Percentiles rank a stretch among this genome's conserved stretches.
These are phyloP conservation scores for Pachycephus smyrnensis DNA, from an alignment of 2,888 invertebrate genomes.

Conservation along the genomic window DNA sequence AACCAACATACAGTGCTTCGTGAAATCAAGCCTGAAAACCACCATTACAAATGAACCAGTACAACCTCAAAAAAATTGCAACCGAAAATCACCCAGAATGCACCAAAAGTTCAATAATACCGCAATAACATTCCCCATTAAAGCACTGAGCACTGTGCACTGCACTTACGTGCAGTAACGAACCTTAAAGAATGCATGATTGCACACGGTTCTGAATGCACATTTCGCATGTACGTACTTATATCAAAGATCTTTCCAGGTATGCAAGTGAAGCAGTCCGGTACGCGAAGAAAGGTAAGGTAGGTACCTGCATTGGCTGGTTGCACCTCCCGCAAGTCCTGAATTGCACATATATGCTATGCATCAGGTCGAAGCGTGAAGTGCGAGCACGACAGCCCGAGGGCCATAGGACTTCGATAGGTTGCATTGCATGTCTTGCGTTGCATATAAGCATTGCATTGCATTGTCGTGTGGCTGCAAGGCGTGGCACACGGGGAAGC, in stretches of 20 bases:
- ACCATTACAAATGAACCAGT: background rate
- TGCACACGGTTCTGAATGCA: background rate
- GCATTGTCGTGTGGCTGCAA: slow-evolving; percentile 43
- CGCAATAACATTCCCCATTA: background rate
- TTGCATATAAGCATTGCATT: slow-evolving; percentile 39
- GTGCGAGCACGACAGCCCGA: background rate
- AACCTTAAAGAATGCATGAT: background rate
- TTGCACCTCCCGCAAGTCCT: background rate
- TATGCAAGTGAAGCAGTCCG: background rate
- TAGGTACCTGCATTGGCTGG: background rate
- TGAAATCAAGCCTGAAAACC: background rate
- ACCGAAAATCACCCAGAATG: background rate
- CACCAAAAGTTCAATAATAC: background rate
- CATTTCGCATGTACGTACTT: background rate
- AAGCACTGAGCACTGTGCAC: background rate
- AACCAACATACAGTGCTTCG: background rate
- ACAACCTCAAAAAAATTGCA: background rate
- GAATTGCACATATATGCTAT: background rate
- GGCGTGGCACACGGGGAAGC: slow-evolving; percentile 51
- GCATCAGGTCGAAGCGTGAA: slow-evolving; percentile 1
- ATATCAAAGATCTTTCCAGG: background rate
- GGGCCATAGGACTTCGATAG: slow-evolving; percentile 18
- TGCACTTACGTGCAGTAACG: background rate
- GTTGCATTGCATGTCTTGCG: slow-evolving; percentile 36
- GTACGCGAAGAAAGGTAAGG: background rate